These are phyloP conservation scores for Epinephelus coioides DNA, from an alignment of 2,797 vertebrate genomes.

Conservation along the genomic window DNA sequence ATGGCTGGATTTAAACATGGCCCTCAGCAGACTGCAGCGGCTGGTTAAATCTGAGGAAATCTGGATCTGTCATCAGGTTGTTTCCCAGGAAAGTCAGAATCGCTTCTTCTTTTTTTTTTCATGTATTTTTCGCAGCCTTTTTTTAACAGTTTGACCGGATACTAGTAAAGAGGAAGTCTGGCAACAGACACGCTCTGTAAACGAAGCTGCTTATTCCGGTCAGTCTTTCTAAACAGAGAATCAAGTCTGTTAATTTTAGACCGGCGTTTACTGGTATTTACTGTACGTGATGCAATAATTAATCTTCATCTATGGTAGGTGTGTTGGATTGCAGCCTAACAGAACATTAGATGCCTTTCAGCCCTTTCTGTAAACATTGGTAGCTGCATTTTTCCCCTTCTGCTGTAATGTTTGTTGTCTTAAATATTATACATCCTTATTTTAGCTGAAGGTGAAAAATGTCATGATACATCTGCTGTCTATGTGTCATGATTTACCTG, in stretches of 20 bases:
- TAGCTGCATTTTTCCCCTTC: not conserved
- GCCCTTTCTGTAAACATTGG: not conserved
- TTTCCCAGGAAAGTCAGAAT: slow-evolving; percentile 42
- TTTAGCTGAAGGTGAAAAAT: not conserved
- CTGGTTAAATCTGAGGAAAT: slow-evolving; percentile 53
- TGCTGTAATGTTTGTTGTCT: not conserved
- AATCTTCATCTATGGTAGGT: not conserved
- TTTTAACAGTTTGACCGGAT: not conserved
- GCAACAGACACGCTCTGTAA: not conserved
- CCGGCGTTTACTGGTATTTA: not conserved
- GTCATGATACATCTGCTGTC: not conserved
- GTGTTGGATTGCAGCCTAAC: not conserved
- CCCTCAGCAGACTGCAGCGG: slow-evolving; percentile 47
- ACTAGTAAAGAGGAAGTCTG: slow-evolving; percentile 54
- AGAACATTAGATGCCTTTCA: too few species aligned
- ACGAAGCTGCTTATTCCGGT: slow-evolving; percentile 18
- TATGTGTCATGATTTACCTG: not conserved
- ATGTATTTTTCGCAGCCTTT: not conserved
- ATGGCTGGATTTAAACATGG: slow-evolving; percentile 25
- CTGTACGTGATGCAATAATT: not conserved
- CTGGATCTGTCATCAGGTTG: slow-evolving; percentile 28
- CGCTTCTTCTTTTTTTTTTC: slow-evolving; percentile 7
- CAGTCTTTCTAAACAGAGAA: not conserved
- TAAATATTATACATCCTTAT: not conserved
- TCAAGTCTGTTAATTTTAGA: not conserved